A percentile compares a stretch with the other conserved stretches of the same genome.
phyloP scores from a whole-genome alignment of 2,113 vertebrate genomes.

The Aramus guarauna region DNA sequence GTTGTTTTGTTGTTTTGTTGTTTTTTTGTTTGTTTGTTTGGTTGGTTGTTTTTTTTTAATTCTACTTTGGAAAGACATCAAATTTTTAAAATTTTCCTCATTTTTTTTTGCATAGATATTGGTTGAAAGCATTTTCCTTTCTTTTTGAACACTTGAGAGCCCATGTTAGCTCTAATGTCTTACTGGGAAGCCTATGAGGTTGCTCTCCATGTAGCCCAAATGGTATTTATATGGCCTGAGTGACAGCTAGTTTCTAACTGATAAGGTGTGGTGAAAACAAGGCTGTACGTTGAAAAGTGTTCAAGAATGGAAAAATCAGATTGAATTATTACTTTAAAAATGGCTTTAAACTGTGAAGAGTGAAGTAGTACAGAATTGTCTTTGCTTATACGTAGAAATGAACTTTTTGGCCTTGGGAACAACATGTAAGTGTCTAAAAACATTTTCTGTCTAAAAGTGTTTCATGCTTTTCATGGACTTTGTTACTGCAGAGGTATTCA shows the following conservation, averaged over 20 bases:
- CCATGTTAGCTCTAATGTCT: fast-evolving
- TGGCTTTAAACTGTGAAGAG: not conserved
- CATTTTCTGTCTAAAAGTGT: not conserved
- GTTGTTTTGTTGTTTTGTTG: no score
- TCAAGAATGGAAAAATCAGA: not conserved
- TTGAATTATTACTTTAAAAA: not conserved
- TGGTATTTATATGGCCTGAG: not conserved
- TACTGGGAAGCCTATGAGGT: not conserved
- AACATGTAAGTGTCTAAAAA: not conserved
- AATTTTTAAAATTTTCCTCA: not conserved
- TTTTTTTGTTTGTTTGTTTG: no score
- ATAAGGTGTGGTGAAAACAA: not conserved
- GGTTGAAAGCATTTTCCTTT: not conserved
- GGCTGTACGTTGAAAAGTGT: not conserved
- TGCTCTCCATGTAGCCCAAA: not conserved
- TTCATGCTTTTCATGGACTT: not conserved
- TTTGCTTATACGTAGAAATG: not conserved
- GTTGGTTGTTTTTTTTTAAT: not conserved
- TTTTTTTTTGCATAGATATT: not conserved
- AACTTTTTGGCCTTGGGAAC: not conserved
- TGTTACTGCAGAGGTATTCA: not conserved
- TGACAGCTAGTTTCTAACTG: not conserved
- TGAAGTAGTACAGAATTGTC: not conserved
- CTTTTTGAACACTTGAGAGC: not conserved
- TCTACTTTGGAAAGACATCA: not conserved